Evolutionary conservation across 2,113 vertebrate genomes (phyloP).

Genomic region (Microtus ochrogaster): DNA sequence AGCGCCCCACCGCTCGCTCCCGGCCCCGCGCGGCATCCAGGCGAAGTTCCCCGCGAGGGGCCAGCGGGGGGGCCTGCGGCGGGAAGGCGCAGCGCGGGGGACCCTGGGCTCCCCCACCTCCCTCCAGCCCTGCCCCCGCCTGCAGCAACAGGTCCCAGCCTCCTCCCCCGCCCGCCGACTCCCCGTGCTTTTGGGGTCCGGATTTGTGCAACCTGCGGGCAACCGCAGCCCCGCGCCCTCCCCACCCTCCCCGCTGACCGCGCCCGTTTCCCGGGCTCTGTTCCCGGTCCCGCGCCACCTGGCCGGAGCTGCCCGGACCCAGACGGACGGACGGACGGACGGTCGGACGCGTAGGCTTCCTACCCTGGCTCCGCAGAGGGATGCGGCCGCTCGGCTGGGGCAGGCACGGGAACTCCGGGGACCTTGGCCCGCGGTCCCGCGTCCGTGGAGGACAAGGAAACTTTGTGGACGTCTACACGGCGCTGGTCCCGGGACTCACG

Average conservation of each 20-base stretch:
- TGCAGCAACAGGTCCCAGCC: slow-evolving; percentile 73
- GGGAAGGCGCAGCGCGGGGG: background rate
- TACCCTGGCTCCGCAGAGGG: background rate
- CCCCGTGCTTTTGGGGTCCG: background rate
- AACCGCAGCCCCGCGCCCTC: background rate
- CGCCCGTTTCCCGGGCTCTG: background rate
- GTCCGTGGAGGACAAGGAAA: slow-evolving; percentile 38
- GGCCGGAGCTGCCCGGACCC: background rate
- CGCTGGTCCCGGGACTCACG: slow-evolving; percentile 49
- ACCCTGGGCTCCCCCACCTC: background rate
- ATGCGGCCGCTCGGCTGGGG: background rate
- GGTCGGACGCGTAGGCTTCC: background rate
- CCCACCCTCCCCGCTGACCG: background rate
- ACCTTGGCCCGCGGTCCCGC: background rate
- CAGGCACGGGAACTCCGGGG: slow-evolving; percentile 29
- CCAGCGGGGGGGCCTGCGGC: background rate
- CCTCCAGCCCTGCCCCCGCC: background rate
- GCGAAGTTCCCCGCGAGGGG: slow-evolving; percentile 60
- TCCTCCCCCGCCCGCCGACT: background rate
- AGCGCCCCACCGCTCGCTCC: background rate
- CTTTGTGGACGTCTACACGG: slow-evolving; percentile 53
- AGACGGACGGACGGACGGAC: background rate
- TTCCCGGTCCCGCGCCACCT: slow-evolving; percentile 48
- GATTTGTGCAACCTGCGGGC: slow-evolving; percentile 48
- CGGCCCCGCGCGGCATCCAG: background rate